Percentiles rank a stretch among this genome's conserved stretches.
Evolutionary conservation across 2,888 invertebrate genomes (phyloP).

Genomic region (Malthinus seriepunctatus): DNA sequence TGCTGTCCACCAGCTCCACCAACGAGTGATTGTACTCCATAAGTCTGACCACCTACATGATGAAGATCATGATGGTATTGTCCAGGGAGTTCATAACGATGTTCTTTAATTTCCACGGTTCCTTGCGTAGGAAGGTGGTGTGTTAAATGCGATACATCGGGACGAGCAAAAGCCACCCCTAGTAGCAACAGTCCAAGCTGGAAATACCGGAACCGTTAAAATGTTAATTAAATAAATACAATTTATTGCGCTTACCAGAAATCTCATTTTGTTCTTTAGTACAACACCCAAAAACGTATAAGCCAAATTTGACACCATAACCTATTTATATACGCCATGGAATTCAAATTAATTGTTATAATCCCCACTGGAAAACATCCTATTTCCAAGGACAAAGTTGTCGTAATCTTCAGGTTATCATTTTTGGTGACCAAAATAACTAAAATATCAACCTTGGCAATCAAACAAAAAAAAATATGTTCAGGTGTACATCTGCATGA

Average conservation of each 20-base stretch:
- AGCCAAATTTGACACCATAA: not conserved
- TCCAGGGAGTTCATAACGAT: too few species aligned
- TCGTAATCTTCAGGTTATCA: conserved; percentile 42
- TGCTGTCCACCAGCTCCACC: too few species aligned
- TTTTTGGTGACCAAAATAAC: conserved; percentile 40
- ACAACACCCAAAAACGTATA: not conserved
- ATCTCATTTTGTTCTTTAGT: not conserved
- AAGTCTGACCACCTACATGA: too few species aligned
- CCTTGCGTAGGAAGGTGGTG: too few species aligned
- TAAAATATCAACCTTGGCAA: conserved; percentile 1
- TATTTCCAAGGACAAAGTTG: conserved; percentile 48
- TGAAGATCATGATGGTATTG: too few species aligned
- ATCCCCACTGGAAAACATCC: conserved; percentile 47
- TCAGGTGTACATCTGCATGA: not conserved
- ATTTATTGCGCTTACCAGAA: not conserved
- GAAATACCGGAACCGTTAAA: not conserved
- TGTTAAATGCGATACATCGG: conserved; percentile 59
- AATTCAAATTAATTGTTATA: not conserved
- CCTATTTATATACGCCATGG: conserved; percentile 35
- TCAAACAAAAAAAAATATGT: conserved; percentile 5
- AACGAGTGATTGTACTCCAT: too few species aligned
- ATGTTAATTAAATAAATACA: not conserved
- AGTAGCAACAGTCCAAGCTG: conserved; percentile 29
- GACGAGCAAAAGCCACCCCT: conserved; percentile 60
- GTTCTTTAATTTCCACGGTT: too few species aligned